Conservation (phyloP, 2,888 invertebrate genomes). For the Synergus japonicus region DNA sequence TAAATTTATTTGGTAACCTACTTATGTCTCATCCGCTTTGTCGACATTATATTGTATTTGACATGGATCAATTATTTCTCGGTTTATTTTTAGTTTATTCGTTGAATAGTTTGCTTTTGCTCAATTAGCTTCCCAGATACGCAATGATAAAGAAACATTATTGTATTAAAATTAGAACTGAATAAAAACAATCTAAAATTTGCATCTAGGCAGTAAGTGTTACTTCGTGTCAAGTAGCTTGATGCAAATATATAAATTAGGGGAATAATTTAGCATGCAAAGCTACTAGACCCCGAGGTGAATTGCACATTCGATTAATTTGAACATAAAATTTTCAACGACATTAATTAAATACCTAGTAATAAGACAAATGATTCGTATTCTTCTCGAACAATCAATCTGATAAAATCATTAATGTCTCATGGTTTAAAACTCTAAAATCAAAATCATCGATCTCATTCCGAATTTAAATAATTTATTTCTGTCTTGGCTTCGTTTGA, state of each 20-base stretch:
- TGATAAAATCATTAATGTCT: not conserved
- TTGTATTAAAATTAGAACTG: not conserved
- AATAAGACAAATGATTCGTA: no score
- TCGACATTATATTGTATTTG: constrained; percentile 11
- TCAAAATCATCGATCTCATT: not conserved
- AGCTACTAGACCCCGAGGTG: not conserved
- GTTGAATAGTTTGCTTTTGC: constrained; percentile 51
- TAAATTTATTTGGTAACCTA: not conserved
- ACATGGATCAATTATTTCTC: constrained; percentile 17
- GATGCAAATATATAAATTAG: not conserved
- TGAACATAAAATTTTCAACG: not conserved
- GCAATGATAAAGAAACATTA: constrained; percentile 33
- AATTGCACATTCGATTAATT: not conserved
- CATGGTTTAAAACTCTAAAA: not conserved
- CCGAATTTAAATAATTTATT: constrained; percentile 2
- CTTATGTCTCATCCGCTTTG: not conserved
- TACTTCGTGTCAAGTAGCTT: not conserved
- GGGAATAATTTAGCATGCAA: not conserved
- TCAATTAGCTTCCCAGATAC: constrained; percentile 49
- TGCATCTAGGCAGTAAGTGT: constrained; percentile 6
- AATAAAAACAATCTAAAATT: not conserved
- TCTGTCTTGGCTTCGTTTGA: not conserved
- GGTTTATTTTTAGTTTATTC: constrained; percentile 13
- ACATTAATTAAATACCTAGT: no score
- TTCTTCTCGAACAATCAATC: not conserved